phyloP scores from a whole-genome alignment of 2,888 invertebrate species.

The Melanostoma scalare region DNA sequence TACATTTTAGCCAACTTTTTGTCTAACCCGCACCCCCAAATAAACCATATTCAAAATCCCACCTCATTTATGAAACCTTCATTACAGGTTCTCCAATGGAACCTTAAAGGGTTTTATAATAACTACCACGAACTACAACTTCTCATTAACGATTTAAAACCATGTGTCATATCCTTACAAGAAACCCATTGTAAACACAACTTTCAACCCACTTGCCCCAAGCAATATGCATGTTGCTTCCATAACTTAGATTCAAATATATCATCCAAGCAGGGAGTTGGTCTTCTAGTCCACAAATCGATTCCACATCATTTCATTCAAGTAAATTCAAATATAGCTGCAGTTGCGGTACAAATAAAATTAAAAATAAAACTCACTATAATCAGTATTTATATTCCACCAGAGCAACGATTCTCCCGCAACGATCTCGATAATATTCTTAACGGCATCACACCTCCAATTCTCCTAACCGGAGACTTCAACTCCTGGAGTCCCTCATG shows the following conservation, averaged over 20 bases:
- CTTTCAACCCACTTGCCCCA: background rate
- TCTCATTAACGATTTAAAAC: no score
- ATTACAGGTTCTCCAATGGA: no score
- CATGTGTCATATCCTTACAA: background rate
- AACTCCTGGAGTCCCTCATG: constrained; percentile 21
- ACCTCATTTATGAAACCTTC: no score
- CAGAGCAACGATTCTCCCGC: background rate
- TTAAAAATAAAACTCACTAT: background rate
- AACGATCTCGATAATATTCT: background rate
- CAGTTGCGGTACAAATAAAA: background rate
- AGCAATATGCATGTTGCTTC: background rate
- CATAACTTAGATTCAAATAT: no score
- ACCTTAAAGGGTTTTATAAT: no score
- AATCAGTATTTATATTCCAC: constrained; percentile 10
- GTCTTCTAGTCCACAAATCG: constrained; percentile 20
- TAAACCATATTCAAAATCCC: no score
- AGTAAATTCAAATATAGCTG: constrained; percentile 5
- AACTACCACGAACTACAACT: no score
- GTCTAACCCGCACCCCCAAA: no score
- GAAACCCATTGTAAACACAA: background rate
- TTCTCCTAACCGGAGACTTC: constrained; percentile 11
- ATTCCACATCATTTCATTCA: constrained; percentile 19
- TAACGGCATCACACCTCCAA: background rate
- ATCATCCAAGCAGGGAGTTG: constrained; percentile 5
- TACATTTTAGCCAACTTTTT: background rate